Base-by-base conservation (phyloP, 2,888 invertebrate genomes). In the Meteorus colon region DNA sequence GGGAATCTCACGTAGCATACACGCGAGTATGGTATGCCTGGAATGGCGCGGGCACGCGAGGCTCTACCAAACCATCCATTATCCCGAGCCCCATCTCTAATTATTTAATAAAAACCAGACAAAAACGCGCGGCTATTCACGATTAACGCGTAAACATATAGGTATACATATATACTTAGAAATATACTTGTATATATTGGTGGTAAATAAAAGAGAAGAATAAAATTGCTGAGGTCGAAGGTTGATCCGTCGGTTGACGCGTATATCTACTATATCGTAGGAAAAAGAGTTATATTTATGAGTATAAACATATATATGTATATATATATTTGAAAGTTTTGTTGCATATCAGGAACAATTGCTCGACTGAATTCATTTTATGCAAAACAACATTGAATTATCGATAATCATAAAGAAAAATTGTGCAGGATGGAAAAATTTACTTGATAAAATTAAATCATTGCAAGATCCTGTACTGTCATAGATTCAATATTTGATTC, bases 61-160 rank as follows among this genome's bases (percentile, higher is more conserved):
- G 86, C 82, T 84, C 87, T 85, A 41, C 68, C 55, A 62, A 88
- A 88, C 88, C 88, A 86, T 78, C 87, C 85, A 88, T 88, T 88
- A 88, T 86, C 83, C 79, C 77, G 83, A 86, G 82, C 86, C 67
- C 84, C 86, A 88, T 89, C 89, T 87, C 89, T 89, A 89, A 89
- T 89, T 89, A 89, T 89, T 89, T 89, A 89, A 89, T 89, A 89
- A 89, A 89, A 89, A 88, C 73, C 74, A 73, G 59, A 63, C 10
- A 59, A 72, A 63, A 70, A 74, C 59, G 48, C 77, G 68, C 45
- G 66, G 76, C 31, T 16, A 63, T 63, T 34, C n/a, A 14, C 63
- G 63, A 63, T 29, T 63, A 34, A 29, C 16, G n/a, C 31, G n/a
- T 29, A 34, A 63, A 29, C n/a, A 55, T 63, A 31, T 29, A 31